Evolutionary conservation across 2,888 invertebrate genomes (phyloP).

Genomic region (Parnassius smintheus): DNA sequence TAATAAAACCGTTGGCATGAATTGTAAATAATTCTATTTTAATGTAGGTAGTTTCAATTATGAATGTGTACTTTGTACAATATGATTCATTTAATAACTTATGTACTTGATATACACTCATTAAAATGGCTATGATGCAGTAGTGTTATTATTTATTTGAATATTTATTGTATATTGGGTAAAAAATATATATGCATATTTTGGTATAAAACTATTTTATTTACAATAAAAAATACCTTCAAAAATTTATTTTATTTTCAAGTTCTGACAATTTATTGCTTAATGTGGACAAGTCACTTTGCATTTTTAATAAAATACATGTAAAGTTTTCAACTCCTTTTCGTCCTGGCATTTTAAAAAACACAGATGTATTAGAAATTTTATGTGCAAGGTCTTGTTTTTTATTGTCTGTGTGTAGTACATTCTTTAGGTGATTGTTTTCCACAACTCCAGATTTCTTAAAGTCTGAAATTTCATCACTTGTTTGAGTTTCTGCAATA

Average conservation of each 20-base stretch:
- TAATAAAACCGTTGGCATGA: background rate
- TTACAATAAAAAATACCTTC: slow-evolving; percentile 10
- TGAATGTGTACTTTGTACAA: background rate
- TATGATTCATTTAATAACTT: background rate
- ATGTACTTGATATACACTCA: background rate
- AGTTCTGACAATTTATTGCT: slow-evolving; percentile 60
- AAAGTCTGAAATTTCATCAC: background rate
- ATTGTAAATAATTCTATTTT: background rate
- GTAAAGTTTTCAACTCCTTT: slow-evolving; percentile 64
- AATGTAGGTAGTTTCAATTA: background rate
- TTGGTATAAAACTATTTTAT: slow-evolving; percentile 15
- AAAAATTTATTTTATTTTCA: slow-evolving; percentile 52
- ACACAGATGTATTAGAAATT: slow-evolving; percentile 53
- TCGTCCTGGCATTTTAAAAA: slow-evolving; percentile 54
- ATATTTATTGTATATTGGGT: slow-evolving; percentile 9
- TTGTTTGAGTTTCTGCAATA: slow-evolving; percentile 14
- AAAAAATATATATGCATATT: slow-evolving; percentile 10
- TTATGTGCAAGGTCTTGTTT: slow-evolving; percentile 55
- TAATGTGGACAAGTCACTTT: slow-evolving; percentile 59
- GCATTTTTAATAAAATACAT: slow-evolving; percentile 64
- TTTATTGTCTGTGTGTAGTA: slow-evolving; percentile 41
- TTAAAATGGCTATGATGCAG: background rate
- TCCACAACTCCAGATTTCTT: slow-evolving; percentile 25
- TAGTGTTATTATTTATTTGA: slow-evolving; percentile 10
- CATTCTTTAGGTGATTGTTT: slow-evolving; percentile 31